Evolutionary conservation across 2,888 invertebrate genomes (phyloP).

Genomic region (Drosophila ezoana): DNA sequence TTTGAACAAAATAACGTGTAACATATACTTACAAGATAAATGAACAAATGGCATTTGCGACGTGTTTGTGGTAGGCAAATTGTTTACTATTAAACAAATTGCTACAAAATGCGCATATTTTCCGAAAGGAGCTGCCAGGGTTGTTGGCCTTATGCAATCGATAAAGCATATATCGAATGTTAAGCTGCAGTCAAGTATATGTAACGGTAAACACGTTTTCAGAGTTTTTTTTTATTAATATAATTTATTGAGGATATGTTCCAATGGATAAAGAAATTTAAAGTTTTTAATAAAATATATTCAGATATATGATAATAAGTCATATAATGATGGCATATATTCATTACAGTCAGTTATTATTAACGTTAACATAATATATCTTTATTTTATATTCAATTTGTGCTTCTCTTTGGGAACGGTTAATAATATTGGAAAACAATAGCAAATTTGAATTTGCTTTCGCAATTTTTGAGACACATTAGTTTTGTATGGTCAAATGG

Average conservation of each 20-base stretch:
- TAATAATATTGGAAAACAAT: no score
- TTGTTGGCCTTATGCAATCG: slow-evolving; percentile 21
- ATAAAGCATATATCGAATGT: slow-evolving; percentile 24
- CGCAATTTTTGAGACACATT: no score
- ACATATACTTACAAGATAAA: slow-evolving; percentile 56
- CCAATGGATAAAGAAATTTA: no score
- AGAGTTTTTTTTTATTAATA: neutral
- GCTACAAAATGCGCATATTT: slow-evolving; percentile 37
- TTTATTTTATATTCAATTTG: no score
- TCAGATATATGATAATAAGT: no score
- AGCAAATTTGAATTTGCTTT: no score
- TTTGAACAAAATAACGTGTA: slow-evolving; percentile 28
- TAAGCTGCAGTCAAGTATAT: neutral
- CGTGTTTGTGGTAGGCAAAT: slow-evolving; percentile 55
- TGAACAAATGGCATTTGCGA: slow-evolving; percentile 65
- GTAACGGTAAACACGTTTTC: neutral
- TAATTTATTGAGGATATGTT: neutral
- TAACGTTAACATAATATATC: no score
- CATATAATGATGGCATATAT: no score
- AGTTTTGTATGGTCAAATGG: no score
- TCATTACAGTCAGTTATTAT: no score
- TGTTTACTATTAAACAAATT: slow-evolving; percentile 58
- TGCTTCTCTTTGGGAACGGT: no score
- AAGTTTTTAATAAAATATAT: no score
- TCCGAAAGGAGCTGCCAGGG: slow-evolving; percentile 30